A percentile compares a stretch with the other conserved stretches of the same genome.
These are phyloP conservation scores for Blastobasis adustella DNA, from an alignment of 2,888 invertebrate species.

Conservation along the genomic window DNA sequence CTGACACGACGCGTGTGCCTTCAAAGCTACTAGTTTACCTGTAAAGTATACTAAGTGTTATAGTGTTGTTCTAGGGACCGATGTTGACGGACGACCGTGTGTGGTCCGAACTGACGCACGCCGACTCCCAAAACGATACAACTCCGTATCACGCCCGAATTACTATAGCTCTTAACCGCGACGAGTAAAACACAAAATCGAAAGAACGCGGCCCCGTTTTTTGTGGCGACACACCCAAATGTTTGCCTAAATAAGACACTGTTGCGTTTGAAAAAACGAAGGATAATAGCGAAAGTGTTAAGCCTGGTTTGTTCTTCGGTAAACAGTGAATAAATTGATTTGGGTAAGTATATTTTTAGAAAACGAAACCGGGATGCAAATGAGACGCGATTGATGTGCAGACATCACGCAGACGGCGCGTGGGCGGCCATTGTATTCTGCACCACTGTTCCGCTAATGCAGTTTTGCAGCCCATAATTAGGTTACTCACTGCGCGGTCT, in stretches of 20 bases:
- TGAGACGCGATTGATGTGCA: conserved; percentile 52
- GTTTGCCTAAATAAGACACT: conserved; percentile 47
- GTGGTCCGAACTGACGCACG: conserved; percentile 51
- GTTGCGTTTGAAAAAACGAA: conserved; percentile 49
- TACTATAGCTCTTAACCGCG: conserved; percentile 29
- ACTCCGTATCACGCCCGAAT: conserved; percentile 15
- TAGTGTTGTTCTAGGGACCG: conserved; percentile 66
- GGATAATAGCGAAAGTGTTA: conserved; percentile 68
- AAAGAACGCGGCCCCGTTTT: conserved; percentile 9
- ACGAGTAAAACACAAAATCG: conserved; percentile 21
- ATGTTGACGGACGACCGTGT: conserved; percentile 65
- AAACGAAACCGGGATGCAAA: conserved; percentile 49
- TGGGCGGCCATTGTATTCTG: conserved; percentile 66
- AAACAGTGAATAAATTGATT: conserved; percentile 26
- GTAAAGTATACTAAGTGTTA: conserved; percentile 68
- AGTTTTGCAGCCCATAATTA: conserved; percentile 43
- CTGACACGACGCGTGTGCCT: conserved; percentile 36
- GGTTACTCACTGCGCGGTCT: conserved; percentile 21
- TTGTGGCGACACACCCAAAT: conserved; percentile 18
- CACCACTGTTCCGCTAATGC: conserved; percentile 43
- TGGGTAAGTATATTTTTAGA: conserved; percentile 38
- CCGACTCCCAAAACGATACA: conserved; percentile 23
- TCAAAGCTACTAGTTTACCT: conserved; percentile 64
- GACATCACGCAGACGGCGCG: conserved; percentile 55
- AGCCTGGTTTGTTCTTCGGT: conserved; percentile 50